These are phyloP conservation scores for Neogale vison DNA, from an alignment of 2,113 vertebrate genomes.

Conservation along the genomic window DNA sequence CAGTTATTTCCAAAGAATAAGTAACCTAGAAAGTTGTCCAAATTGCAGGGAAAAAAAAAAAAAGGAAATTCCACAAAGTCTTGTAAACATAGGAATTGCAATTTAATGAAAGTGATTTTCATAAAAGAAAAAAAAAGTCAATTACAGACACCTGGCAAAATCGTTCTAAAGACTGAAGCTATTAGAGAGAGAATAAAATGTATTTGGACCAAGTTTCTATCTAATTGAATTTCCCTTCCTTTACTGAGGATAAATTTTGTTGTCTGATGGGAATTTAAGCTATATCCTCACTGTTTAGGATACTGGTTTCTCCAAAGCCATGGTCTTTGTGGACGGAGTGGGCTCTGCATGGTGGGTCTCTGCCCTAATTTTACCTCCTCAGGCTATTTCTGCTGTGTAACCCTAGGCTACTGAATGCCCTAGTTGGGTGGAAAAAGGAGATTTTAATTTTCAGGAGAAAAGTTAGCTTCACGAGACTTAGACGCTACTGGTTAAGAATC, in stretches of 20 bases:
- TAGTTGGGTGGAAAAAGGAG: background rate
- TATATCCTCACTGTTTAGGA: background rate
- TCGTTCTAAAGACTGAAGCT: background rate
- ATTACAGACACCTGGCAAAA: slow-evolving; percentile 4
- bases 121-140: background rate
- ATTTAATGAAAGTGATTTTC: background rate
- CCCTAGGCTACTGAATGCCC: background rate
- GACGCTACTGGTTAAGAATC: background rate
- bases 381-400: background rate
- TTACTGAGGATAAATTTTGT: background rate
- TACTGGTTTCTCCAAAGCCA: background rate
- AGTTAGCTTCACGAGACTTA: background rate
- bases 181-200: background rate
- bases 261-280: background rate
- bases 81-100: background rate
- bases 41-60: background rate
- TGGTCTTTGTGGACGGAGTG: background rate
- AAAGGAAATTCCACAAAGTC: background rate
- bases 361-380: background rate
- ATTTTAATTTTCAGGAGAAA: background rate
- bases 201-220: background rate
- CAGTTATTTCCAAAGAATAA: background rate
- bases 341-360: background rate
- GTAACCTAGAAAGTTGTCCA: background rate
- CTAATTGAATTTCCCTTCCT: background rate